Conservation (phyloP, 2,888 invertebrate species). For the Limnephilus auricula region DNA sequence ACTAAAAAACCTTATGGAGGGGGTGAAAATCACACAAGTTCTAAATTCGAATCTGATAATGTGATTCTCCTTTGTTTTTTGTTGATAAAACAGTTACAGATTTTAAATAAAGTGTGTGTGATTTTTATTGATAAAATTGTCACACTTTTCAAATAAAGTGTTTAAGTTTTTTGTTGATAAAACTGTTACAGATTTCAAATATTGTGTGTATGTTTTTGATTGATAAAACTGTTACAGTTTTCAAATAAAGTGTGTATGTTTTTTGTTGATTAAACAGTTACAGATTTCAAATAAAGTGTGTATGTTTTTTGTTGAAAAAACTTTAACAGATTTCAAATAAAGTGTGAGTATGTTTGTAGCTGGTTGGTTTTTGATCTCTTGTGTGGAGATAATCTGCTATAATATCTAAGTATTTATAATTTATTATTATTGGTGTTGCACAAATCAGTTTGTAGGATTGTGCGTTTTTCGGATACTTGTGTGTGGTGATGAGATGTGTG, state of each 20-base stretch:
- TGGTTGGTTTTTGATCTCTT: neutral
- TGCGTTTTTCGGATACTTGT: neutral
- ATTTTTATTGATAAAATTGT: neutral
- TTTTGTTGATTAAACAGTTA: neutral
- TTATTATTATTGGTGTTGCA: neutral
- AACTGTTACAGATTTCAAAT: neutral
- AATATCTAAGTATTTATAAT: neutral
- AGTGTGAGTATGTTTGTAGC: neutral
- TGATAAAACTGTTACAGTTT: neutral
- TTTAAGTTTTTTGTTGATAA: neutral
- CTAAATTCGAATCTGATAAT: neutral
- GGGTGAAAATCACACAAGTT: neutral
- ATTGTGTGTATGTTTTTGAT: neutral
- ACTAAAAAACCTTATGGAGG: neutral
- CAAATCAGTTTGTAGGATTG: neutral
- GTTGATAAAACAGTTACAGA: neutral
- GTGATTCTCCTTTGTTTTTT: neutral
- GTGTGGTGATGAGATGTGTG: neutral
- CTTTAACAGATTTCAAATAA: neutral
- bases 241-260: neutral
- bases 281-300: neutral
- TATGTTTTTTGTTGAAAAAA: neutral
- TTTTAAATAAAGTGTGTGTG: neutral
- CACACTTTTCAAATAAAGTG: neutral
- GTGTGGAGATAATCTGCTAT: neutral